Evolutionary conservation across 2,888 invertebrate genomes (phyloP), one percentile per base, ranked within the genome.

Genomic region (Volucella bombylans): DNA sequence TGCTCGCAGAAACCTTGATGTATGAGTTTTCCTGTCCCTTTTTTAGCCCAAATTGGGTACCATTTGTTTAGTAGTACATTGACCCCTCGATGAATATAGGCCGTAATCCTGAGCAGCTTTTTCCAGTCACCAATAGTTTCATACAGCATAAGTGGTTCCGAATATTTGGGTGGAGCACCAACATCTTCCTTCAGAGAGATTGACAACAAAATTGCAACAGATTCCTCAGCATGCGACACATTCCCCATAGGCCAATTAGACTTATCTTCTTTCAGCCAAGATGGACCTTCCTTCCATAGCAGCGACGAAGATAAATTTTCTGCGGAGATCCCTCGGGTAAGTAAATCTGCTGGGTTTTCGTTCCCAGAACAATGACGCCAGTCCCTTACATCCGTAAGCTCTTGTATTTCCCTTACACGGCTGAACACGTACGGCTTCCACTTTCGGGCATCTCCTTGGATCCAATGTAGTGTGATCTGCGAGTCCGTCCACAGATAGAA

Each of bases 321-420:
- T 12, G 15, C 18, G 14, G 54, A 54, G 18, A 67, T n/a, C 10
- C 43, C 67, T 18, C 50, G 11, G 57, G 39, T 57, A 15, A 23
- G 9, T 12, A 57, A 23, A n/a, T 23, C 39, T 57, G 49, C 64
- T 50, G 49, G 64, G 23, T 23, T 23, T 23, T 23, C 23, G 1
- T 52, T 52, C 31, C 72, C 72, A 15, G 55, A 55, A 47, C 64
- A 73, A 47, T 64, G 64, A 45, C 45, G 73, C 73, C 73, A 73
- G 43, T 64, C 43, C n/a, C 31, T 45, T 12, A 31, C 15, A 12
- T 23, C 43, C 2, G 52, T 72, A 0, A 72, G 43, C n/a, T 72
- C 54, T 15, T 72, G 55, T 12, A 62, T 73, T 47, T 73, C 49
- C 14, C 47, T 64, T 38, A 47, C 64, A 8, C 59, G 41, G 18